These are phyloP conservation scores for Automeris io DNA, from an alignment of 2,888 invertebrate genomes.

Conservation along the genomic window DNA sequence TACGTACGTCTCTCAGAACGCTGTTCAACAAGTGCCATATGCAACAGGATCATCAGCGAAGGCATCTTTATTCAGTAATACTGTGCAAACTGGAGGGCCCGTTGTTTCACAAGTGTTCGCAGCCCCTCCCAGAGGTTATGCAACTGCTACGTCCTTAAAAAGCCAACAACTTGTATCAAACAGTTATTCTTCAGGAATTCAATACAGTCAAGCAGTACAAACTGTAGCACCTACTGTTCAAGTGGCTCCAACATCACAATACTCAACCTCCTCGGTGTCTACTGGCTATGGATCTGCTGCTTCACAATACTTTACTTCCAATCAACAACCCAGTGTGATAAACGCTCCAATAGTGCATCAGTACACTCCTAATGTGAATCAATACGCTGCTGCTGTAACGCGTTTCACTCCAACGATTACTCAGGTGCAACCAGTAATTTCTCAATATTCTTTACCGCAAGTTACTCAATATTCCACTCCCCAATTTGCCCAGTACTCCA, in stretches of 20 bases:
- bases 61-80: slow-evolving; percentile 51
- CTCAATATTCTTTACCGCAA: slow-evolving; percentile 34
- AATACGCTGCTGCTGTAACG: slow-evolving; percentile 24
- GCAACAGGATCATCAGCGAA: slow-evolving; percentile 53
- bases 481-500: slow-evolving; percentile 36
- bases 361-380: slow-evolving; percentile 18
- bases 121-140: slow-evolving; percentile 52
- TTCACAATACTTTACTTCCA: slow-evolving; percentile 30
- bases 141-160: slow-evolving; percentile 45
- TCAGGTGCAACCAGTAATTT: slow-evolving; percentile 29
- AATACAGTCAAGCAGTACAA: slow-evolving; percentile 33
- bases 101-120: slow-evolving; percentile 67
- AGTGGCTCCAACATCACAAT: slow-evolving; percentile 24
- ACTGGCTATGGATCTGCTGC: slow-evolving; percentile 24
- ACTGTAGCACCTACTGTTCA: slow-evolving; percentile 16
- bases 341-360: slow-evolving; percentile 21
- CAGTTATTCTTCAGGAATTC: slow-evolving; percentile 30
- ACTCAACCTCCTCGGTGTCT: slow-evolving; percentile 22
- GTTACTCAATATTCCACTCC: slow-evolving; percentile 37
- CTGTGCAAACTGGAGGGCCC: slow-evolving; percentile 50
- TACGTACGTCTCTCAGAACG: slow-evolving; percentile 47
- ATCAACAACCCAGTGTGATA: slow-evolving; percentile 16
- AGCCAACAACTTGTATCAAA: slow-evolving; percentile 31
- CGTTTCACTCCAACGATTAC: slow-evolving; percentile 19
- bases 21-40: slow-evolving; percentile 42